Conservation (phyloP, 1,140 invertebrate species). For the Drosophila sproati region DNA sequence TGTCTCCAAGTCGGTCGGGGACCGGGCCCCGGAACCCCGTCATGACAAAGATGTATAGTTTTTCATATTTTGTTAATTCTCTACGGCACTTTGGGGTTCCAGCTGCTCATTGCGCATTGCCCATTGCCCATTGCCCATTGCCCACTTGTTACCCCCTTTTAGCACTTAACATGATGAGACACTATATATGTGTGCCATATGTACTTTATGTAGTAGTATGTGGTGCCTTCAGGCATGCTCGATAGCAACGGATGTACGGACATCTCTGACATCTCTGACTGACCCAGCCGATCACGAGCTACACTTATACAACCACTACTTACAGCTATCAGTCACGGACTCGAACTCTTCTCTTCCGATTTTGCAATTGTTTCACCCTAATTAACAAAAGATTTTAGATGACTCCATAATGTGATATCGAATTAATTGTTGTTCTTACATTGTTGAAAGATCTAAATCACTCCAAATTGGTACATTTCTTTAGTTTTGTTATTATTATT, state of each 20-base stretch:
- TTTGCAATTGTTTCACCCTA: constrained; percentile 36
- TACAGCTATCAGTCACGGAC: constrained; percentile 18
- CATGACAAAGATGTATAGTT: constrained; percentile 75
- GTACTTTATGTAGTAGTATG: background rate
- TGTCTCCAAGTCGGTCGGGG: constrained; percentile 57
- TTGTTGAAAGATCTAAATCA: no score
- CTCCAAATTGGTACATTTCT: no score
- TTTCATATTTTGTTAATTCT: constrained; percentile 71
- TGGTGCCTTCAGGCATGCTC: background rate
- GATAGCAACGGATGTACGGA: constrained; percentile 56
- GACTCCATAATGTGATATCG: background rate
- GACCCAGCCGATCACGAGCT: constrained; percentile 54
- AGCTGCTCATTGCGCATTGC: constrained; percentile 39
- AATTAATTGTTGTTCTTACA: no score
- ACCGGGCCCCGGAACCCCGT: constrained; percentile 8
- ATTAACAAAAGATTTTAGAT: constrained; percentile 39
- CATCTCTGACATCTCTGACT: constrained; percentile 71
- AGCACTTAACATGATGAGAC: constrained; percentile 47
- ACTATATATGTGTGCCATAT: background rate
- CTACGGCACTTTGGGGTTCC: constrained; percentile 67
- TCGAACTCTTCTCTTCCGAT: constrained; percentile 37
- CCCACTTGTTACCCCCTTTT: constrained; percentile 38
- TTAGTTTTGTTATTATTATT: no score
- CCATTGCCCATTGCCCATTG: constrained; percentile 32
- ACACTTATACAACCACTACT: constrained; percentile 2